Conservation (phyloP, 1,140 invertebrate genomes). For the Rhopalosiphum padi region DNA sequence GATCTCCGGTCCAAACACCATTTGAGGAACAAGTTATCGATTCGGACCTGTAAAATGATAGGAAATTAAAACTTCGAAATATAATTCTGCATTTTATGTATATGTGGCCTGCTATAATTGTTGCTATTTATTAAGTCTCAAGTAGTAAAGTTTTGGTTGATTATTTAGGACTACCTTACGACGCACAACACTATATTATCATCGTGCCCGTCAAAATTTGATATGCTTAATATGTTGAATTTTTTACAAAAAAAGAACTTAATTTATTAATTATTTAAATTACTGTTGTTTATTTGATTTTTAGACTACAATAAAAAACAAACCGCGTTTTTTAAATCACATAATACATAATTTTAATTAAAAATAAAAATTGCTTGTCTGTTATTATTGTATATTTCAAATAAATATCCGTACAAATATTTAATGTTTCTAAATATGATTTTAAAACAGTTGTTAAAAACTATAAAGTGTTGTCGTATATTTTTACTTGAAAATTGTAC, state of each 20-base stretch:
- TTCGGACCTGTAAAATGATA: constrained; percentile 64
- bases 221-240: background rate
- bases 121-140: background rate
- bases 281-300: background rate
- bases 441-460: background rate
- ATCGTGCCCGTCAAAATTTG: too few species aligned
- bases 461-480: background rate
- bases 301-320: background rate
- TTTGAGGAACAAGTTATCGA: constrained; percentile 72
- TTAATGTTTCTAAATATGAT: background rate
- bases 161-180: background rate
- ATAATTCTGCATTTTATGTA: background rate
- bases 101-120: background rate
- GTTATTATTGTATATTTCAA: background rate
- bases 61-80: background rate
- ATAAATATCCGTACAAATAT: background rate
- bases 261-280: background rate
- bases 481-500: background rate
- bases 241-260: background rate
- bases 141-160: background rate
- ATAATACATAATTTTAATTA: background rate
- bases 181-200: background rate
- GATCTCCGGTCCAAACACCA: constrained; percentile 79
- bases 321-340: background rate
- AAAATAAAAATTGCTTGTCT: background rate